These are phyloP conservation scores for Ptyas mucosa DNA, from an alignment of 2,113 vertebrate genomes.

Conservation along the genomic window DNA sequence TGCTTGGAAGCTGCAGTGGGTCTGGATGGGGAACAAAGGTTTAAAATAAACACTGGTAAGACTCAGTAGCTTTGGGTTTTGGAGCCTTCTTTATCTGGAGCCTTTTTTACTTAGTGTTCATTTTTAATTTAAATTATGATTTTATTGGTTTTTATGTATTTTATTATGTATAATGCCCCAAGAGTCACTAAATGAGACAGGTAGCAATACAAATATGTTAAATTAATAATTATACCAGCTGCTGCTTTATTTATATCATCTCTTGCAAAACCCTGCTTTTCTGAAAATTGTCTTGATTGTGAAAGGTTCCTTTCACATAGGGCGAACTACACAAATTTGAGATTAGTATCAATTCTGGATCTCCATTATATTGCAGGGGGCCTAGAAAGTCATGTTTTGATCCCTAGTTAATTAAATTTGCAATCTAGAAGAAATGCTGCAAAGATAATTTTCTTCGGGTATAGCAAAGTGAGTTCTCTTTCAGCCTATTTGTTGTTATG, in stretches of 20 bases:
- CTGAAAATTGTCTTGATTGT: neutral
- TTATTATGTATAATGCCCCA: neutral
- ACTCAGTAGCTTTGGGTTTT: neutral
- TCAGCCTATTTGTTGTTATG: neutral
- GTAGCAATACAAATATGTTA: neutral
- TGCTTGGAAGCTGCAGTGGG: neutral
- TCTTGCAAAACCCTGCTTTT: neutral
- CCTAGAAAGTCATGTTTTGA: neutral
- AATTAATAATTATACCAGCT: neutral
- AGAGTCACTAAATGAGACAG: neutral
- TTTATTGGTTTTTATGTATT: neutral
- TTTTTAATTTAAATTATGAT: neutral
- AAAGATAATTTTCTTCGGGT: neutral
- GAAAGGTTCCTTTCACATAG: neutral
- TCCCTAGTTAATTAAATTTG: neutral
- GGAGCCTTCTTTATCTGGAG: neutral
- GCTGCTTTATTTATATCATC: neutral
- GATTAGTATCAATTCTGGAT: neutral
- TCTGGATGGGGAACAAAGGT: neutral
- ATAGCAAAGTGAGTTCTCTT: neutral
- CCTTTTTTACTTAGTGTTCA: neutral
- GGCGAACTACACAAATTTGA: neutral
- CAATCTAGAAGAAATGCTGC: neutral
- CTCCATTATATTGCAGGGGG: neutral
- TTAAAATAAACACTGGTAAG: neutral